Conservation (phyloP, 2,797 vertebrate species). For the Coranthus polyacanthus region DNA sequence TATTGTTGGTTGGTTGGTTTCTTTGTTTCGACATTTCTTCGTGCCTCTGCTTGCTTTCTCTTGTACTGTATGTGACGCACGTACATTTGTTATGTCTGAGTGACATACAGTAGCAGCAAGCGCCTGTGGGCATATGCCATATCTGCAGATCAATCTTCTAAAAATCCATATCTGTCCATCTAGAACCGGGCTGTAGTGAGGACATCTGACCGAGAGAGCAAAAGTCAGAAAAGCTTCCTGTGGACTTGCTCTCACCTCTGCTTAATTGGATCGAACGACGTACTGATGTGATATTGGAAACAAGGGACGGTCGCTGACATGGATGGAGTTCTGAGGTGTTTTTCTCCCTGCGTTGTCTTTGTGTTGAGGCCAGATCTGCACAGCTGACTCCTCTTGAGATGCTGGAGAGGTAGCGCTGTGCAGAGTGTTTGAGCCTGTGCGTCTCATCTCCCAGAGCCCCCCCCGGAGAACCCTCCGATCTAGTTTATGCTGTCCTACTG, state of each 20-base stretch:
- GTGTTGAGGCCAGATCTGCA: constrained; percentile 20
- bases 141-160: constrained; percentile 53
- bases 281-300: constrained; percentile 14
- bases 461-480: constrained; percentile 65
- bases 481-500: constrained; percentile 81
- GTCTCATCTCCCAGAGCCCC: constrained; percentile 50
- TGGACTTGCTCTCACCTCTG: constrained; percentile 8
- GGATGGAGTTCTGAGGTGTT: constrained; percentile 23
- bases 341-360: constrained; percentile 16
- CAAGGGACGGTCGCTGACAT: constrained; percentile 12
- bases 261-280: constrained; percentile 26
- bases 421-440: constrained; percentile 43
- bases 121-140: constrained; percentile 34
- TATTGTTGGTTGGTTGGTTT: neutral
- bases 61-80: constrained; percentile 6
- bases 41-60: too few relatives aligned
- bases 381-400: constrained; percentile 37
- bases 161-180: constrained; percentile 58
- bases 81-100: constrained; percentile 3
- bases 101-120: constrained; percentile 2
- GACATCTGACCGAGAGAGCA: neutral
- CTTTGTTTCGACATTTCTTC: too few relatives aligned
- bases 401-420: constrained; percentile 20
- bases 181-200: constrained; percentile 24
- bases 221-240: constrained; percentile 23